Evolutionary conservation across 2,113 vertebrate species (phyloP).

Genomic region (Artemisiospiza belli): DNA sequence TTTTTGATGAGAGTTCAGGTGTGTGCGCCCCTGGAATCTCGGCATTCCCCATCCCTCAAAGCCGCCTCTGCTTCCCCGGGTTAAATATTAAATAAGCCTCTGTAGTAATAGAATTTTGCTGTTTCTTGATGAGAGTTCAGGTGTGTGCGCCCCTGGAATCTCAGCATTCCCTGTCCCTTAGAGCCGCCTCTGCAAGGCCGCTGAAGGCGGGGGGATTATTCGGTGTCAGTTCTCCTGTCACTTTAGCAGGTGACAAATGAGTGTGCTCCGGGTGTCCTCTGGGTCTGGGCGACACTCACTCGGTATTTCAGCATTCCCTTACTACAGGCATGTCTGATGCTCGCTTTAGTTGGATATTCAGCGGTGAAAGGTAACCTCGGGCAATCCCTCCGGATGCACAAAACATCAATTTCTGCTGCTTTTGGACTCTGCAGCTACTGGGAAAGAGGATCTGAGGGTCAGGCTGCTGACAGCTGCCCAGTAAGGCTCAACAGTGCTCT

Average conservation of each 20-base stretch:
- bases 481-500: not conserved
- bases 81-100: too few species aligned
- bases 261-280: not conserved
- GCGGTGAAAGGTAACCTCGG: not conserved
- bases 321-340: rapidly evolving
- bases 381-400: not conserved
- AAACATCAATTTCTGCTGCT: not conserved
- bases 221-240: not conserved
- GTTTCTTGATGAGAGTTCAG: too few species aligned
- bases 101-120: too few species aligned
- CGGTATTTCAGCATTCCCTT: rapidly evolving
- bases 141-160: rapidly evolving
- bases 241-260: not conserved
- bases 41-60: too few species aligned
- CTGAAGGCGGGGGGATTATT: rapidly evolving
- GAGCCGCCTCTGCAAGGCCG: rapidly evolving
- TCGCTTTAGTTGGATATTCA: too few species aligned
- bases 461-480: not conserved
- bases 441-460: not conserved
- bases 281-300: rapidly evolving
- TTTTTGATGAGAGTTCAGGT: too few species aligned
- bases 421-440: not conserved
- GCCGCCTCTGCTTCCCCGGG: too few species aligned
- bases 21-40: too few species aligned
- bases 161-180: not conserved